Evolutionary conservation across 1,140 invertebrate genomes (phyloP).

Genomic region (Drosophila tropicalis): DNA sequence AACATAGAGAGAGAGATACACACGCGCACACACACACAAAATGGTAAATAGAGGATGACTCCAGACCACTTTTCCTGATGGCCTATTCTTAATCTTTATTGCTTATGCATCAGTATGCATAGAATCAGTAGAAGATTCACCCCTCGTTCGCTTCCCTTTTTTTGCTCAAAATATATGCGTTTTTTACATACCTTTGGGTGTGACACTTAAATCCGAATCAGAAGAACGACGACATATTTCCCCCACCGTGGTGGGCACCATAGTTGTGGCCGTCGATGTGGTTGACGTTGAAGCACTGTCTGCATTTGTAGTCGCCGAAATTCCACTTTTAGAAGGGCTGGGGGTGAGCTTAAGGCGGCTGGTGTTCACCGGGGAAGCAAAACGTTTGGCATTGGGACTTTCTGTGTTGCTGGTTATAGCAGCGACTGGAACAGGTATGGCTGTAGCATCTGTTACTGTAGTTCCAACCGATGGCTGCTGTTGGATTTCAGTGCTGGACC

Average conservation of each 20-base stretch:
- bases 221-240: constrained; percentile 91
- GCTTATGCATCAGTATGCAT: too few species aligned
- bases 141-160: background rate
- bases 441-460: background rate
- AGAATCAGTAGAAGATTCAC: too few species aligned
- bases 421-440: constrained; percentile 27
- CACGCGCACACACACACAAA: constrained; percentile 35
- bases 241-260: constrained; percentile 64
- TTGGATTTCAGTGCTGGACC: constrained; percentile 64
- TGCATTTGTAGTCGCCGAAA: constrained; percentile 61
- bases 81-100: background rate
- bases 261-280: constrained; percentile 69
- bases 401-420: constrained; percentile 52
- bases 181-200: constrained; percentile 91
- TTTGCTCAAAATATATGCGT: too few species aligned
- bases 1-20: too few species aligned
- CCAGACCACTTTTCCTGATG: background rate
- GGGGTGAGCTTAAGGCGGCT: constrained; percentile 69
- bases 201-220: constrained; percentile 96
- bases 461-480: constrained; percentile 30
- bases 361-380: constrained; percentile 59
- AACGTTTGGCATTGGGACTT: constrained; percentile 55
- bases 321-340: constrained; percentile 76
- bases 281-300: constrained; percentile 74
- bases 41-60: background rate